Base-by-base conservation (phyloP, 2,888 invertebrate genomes). In the Leistus spinibarbis region DNA sequence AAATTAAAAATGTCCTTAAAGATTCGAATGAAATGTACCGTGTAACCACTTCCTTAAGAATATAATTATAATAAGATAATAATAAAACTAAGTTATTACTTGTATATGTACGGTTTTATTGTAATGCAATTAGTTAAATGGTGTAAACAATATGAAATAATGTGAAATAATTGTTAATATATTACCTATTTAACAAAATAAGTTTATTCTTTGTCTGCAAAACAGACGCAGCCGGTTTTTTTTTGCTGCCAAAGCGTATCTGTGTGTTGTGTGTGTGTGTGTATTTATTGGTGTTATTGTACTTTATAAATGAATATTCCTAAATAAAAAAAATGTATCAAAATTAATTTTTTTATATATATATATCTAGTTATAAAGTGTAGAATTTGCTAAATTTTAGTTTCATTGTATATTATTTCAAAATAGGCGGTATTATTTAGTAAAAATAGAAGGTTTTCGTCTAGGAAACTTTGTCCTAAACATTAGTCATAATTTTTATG, bases 281-380 rank as follows among this genome's bases (percentile, higher is more conserved):
- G 73, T 73, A 73, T 73, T 73, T 73, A 73, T 73, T 73, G 73
- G 73, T 73, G 73, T 73, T 73, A 73, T 73, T 73, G 73, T 73
- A 73, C 67, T 67, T 67, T 73, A 73, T 67, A 73, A 73, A 73
- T 73, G 73, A 73, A 73, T 73, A 73, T 73, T 73, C 73, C 67
- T 73, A 73, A 73, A 73, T 67, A 72, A 73, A 64, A 67, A 73
- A 73, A 73, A 73, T 20, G 17, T 64, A 63, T 63, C 16, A 22
- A 23, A 63, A 19, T 20, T 63, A 19, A 63, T 7, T 1, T 19
- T 22, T 63, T n/a, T 63, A 63, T 63, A 22, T 10, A 20, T 57
- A 10, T 10, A 10, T 4, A 19, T 57, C 16, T 56, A 0, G 5
- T n/a, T 5, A 56, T 56, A 13, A 57, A 7, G 3, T 19, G 17